These are phyloP conservation scores for Phorcus lineatus DNA, from an alignment of 2,888 invertebrate species.

Conservation along the genomic window DNA sequence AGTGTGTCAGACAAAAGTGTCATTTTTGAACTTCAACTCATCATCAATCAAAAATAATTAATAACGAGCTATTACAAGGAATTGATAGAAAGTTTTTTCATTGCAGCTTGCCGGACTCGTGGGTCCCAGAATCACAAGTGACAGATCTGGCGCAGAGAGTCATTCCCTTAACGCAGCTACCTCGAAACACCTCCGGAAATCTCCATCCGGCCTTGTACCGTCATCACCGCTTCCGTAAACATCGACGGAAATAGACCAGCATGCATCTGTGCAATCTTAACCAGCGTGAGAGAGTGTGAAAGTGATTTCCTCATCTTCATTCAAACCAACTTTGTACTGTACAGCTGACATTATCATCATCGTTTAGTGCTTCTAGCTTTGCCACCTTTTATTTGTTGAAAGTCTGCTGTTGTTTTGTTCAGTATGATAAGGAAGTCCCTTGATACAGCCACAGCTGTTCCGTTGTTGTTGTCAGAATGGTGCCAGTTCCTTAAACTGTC, in stretches of 20 bases:
- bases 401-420: neutral
- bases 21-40: too few species aligned
- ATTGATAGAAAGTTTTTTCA: slow-evolving; percentile 34
- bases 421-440: neutral
- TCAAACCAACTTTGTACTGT: too few species aligned
- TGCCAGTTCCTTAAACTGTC: too few species aligned
- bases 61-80: too few species aligned
- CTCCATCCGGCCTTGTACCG: slow-evolving; percentile 65
- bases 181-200: slow-evolving; percentile 61
- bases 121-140: slow-evolving; percentile 83
- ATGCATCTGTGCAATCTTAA: slow-evolving; percentile 10
- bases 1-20: too few species aligned
- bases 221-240: slow-evolving; percentile 65
- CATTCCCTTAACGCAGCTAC: slow-evolving; percentile 72
- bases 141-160: slow-evolving; percentile 72
- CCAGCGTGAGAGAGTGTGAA: neutral
- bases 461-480: too few species aligned
- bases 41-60: too few species aligned
- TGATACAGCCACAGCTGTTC: too few species aligned
- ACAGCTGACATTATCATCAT: neutral
- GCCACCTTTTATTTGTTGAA: neutral
- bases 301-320: neutral
- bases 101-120: slow-evolving; percentile 88
- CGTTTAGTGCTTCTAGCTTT: slow-evolving; percentile 12
- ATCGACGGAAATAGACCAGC: slow-evolving; percentile 62